Base-by-base conservation (phyloP, 2,113 vertebrate genomes). In the Elephas maximus region DNA sequence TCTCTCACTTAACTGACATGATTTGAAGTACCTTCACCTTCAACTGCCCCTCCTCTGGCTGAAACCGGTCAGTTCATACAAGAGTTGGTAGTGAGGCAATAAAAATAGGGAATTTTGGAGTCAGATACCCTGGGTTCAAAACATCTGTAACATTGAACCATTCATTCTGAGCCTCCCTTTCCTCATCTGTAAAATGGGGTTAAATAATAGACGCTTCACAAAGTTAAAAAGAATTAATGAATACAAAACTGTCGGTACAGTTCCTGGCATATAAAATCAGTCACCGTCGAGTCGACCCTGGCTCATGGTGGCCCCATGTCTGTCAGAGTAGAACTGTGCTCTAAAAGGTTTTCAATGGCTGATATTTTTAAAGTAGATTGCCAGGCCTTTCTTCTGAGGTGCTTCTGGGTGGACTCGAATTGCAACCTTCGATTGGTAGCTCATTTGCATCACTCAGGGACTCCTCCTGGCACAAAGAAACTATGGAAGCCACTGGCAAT, bases 211-310 rank as follows among this genome's bases (percentile, higher is more conserved):
- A 57, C n/a, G 33, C 8, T 71, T 77, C 24, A 14, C 44, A 84
- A 88, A 95, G 60, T 87, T 18, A 18, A 93, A 74, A 91, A 74
- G 62, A 67, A 67, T 41, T 60, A 79, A 24, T 73, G 30, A 71
- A 57, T 45, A 33, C 9, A 60, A 60, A 84, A 53, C 9, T 77
- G 37, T 87, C 63, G 48, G 62, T 69, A 44, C 21, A 57, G 57
- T 87, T 74, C 26, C 73, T 74, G 18, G 73, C 73, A 73, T n/a
- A 73, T 18, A 73, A 73, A 73, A 20, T n/a, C 71, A 73, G 71
- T n/a, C 18, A 2, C 71, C 17, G 6, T 21, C 10, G 4, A 41
- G n/a, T 41, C 2, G 3, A 8, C 73, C 37, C 37, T 74, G 73
- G 10, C 8, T 74, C n/a, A 23, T 23, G 37, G 37, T 10, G 20